Evolutionary conservation across 2,113 vertebrate genomes (phyloP).

Genomic region (Tiliqua scincoides): DNA sequence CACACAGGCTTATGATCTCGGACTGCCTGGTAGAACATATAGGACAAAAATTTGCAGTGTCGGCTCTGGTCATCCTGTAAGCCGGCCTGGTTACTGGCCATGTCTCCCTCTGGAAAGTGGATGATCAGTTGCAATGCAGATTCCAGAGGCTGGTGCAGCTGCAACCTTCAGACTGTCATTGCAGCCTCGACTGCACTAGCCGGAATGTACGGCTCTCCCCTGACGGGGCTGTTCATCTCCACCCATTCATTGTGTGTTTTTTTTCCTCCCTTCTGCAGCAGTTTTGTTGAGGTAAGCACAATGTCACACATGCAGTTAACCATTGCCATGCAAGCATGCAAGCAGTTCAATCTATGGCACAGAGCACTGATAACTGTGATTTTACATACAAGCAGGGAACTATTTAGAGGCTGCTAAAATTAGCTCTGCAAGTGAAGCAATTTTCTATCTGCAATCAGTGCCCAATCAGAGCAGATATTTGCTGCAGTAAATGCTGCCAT

Average conservation of each 20-base stretch:
- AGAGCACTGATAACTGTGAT: slow-evolving; percentile 57
- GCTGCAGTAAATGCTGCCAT: neutral
- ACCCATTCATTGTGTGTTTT: slow-evolving; percentile 76
- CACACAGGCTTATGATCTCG: slow-evolving; percentile 88
- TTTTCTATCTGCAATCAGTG: slow-evolving; percentile 61
- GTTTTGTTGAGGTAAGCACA: slow-evolving; percentile 75
- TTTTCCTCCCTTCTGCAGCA: slow-evolving; percentile 63
- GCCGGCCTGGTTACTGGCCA: slow-evolving; percentile 73
- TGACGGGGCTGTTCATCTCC: slow-evolving; percentile 68
- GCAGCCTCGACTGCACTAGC: slow-evolving; percentile 65
- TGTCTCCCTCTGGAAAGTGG: slow-evolving; percentile 56
- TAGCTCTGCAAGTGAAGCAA: slow-evolving; percentile 64
- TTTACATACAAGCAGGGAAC: slow-evolving; percentile 48
- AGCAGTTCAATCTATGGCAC: slow-evolving; percentile 23
- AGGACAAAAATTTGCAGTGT: slow-evolving; percentile 80
- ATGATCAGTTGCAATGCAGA: slow-evolving; percentile 65
- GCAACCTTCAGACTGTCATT: slow-evolving; percentile 71
- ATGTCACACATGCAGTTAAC: slow-evolving; percentile 72
- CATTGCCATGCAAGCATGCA: slow-evolving; percentile 62
- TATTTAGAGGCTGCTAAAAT: slow-evolving; percentile 64
- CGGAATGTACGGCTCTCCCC: slow-evolving; percentile 46
- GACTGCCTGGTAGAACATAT: slow-evolving; percentile 89
- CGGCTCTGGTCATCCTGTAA: slow-evolving; percentile 73
- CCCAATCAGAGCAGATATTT: slow-evolving; percentile 49
- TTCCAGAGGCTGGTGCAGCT: slow-evolving; percentile 67